A percentile compares a stretch with the other conserved stretches of the same genome.
Evolutionary conservation across 1,140 invertebrate genomes (phyloP).

Genomic region (Oncopodura yosiiana): DNA sequence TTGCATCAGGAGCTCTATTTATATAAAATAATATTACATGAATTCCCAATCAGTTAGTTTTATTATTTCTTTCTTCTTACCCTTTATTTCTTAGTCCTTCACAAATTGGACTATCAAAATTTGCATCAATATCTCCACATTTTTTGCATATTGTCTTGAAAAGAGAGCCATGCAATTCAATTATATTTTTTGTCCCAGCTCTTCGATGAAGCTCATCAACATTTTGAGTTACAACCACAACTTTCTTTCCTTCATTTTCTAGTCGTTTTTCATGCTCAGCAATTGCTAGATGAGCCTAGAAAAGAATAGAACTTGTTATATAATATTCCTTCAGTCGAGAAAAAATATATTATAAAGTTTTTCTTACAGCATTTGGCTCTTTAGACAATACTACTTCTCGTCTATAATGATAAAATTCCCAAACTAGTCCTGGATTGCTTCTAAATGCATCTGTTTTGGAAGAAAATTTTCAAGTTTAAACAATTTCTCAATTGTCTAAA

Average conservation of each 20-base stretch:
- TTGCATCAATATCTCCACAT: constrained; percentile 58
- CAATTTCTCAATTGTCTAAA: too few species aligned
- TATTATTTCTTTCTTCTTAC: constrained; percentile 38
- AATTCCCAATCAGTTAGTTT: constrained; percentile 1
- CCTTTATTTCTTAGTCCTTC: constrained; percentile 51
- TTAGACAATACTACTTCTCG: constrained; percentile 54
- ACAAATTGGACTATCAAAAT: constrained; percentile 75
- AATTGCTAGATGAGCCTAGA: constrained; percentile 68
- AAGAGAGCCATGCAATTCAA: constrained; percentile 82
- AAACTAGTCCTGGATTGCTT: constrained; percentile 58
- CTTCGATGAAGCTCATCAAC: constrained; percentile 76
- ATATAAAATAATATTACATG: constrained; percentile 16
- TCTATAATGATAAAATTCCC: constrained; percentile 71
- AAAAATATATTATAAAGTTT: constrained; percentile 21
- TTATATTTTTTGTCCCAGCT: constrained; percentile 67
- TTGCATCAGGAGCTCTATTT: constrained; percentile 45
- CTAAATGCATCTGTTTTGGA: constrained; percentile 54
- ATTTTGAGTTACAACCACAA: constrained; percentile 81
- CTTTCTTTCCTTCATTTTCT: constrained; percentile 47
- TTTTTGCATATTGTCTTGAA: constrained; percentile 72
- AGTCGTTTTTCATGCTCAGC: constrained; percentile 62
- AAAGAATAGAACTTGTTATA: constrained; percentile 27
- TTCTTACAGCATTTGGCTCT: constrained; percentile 53
- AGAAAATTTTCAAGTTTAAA: too few species aligned
- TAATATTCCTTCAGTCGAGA: constrained; percentile 1